Evolutionary conservation across 2,888 invertebrate genomes (phyloP), one percentile per base, ranked within the genome.

Genomic region (Cryptocephalus moraei): DNA sequence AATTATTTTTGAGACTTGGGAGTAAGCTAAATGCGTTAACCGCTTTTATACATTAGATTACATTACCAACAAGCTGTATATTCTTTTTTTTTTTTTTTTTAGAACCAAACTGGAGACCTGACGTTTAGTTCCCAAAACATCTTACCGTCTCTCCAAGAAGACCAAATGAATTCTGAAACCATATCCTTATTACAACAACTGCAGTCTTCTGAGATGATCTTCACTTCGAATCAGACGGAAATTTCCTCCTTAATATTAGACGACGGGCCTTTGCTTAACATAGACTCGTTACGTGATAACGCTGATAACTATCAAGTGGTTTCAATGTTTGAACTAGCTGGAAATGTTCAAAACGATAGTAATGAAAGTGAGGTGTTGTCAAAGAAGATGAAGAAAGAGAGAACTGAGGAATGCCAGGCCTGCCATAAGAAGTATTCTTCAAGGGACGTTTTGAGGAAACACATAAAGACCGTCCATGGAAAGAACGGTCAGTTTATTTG

Each of bases 401-500:
- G 52, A 38, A 58, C 56, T 40, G 57, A 62, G 12, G 59, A 64
- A 39, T 70, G 69, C 48, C 62, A 65, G 43, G 56, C 68, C 39
- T 70, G 68, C 47, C 49, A 62, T 41, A 69, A 67, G 50, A 57
- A 57, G 45, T 68, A 67, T 47, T 57, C 60, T 3, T 62, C 62
- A 1, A 67, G 66, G 50, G 62, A 66, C 36, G 63, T 64, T 11
- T 53, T 70, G 36, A 62, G 60, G 38, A 67, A 67, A 49, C 69
- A 69, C 53, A 62, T 59, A 48, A 66, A 64, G 51, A 59, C 50
- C 12, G 46, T 75, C 32, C 81, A 82, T 58, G 79, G 78, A 2
- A 78, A 79, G 22, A 22, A 22, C 6, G 22, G 22, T 22, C 22
- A 6, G 22, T 22, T 22, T 22, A 22, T 22, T 22, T 22, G 22